Percentiles rank a stretch among this genome's conserved stretches.
These are phyloP conservation scores for Murina feae DNA, from an alignment of 2,113 vertebrate species.

Conservation along the genomic window DNA sequence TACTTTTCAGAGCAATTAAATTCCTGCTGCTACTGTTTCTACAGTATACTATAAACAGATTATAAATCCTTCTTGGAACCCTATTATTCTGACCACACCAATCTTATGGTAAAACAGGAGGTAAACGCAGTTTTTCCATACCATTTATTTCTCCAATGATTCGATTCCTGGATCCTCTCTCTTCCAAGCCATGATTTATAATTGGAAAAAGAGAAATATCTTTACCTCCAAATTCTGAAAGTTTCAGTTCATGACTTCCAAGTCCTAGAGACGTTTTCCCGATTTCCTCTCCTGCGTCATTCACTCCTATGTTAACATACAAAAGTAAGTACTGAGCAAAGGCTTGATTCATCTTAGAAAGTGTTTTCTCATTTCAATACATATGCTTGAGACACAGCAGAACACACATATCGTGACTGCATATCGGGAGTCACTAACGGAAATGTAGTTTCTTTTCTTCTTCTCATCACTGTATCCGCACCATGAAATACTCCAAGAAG, in stretches of 20 bases:
- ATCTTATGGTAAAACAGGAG: not conserved
- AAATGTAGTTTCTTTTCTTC: not conserved
- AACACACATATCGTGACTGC: no score
- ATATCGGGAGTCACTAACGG: not conserved
- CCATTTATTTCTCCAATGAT: not conserved
- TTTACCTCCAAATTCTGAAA: conserved; percentile 36
- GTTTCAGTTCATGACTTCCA: not conserved
- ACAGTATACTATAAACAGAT: not conserved
- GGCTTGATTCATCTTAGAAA: not conserved
- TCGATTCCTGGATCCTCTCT: not conserved
- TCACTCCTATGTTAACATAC: conserved; percentile 19
- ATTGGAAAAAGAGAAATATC: not conserved
- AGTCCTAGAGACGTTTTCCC: not conserved
- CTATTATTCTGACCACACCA: not conserved
- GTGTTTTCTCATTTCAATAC: not conserved
- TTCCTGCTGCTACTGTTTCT: not conserved
- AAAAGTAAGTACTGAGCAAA: not conserved
- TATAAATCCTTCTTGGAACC: not conserved
- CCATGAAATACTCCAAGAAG: not conserved
- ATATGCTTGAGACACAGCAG: not conserved
- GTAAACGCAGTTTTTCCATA: not conserved
- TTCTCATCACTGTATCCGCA: not conserved
- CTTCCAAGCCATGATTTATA: conserved; percentile 15
- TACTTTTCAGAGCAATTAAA: not conserved
- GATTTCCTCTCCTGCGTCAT: conserved; percentile 12